These are phyloP conservation scores for Nymphalis io DNA, from an alignment of 1,140 invertebrate species.

Conservation along the genomic window DNA sequence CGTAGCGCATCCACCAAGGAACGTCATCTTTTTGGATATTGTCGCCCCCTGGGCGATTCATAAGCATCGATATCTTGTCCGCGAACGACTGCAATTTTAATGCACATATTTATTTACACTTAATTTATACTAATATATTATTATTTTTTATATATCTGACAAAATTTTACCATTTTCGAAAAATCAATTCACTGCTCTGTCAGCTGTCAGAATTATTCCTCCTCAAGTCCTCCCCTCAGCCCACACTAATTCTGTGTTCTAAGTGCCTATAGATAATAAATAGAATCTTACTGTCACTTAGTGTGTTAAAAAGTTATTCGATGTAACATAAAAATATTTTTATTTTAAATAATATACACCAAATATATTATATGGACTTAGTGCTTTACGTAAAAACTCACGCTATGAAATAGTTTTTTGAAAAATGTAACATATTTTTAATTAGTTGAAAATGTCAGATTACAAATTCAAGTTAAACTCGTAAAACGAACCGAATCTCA, in stretches of 20 bases:
- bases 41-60: slow-evolving; percentile 89
- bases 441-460: background rate
- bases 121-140: slow-evolving; percentile 21
- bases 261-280: background rate
- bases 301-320: too few relatives aligned
- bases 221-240: slow-evolving; percentile 2
- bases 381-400: too few relatives aligned
- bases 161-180: slow-evolving; percentile 74
- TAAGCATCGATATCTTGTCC: slow-evolving; percentile 88
- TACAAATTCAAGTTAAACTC: background rate
- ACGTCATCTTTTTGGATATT: slow-evolving; percentile 88
- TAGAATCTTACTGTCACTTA: too few relatives aligned
- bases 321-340: too few relatives aligned
- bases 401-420: too few relatives aligned
- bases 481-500: slow-evolving; percentile 12
- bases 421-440: background rate
- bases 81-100: slow-evolving; percentile 85
- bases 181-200: slow-evolving; percentile 76
- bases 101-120: slow-evolving; percentile 44
- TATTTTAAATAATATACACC: too few relatives aligned
- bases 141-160: slow-evolving; percentile 30
- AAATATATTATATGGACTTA: too few relatives aligned
- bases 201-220: slow-evolving; percentile 47
- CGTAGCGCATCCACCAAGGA: slow-evolving; percentile 94
- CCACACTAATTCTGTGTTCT: background rate